Percentiles rank a stretch among this genome's conserved stretches.
Conservation (phyloP, 23 tunicate species). For the Ascidia mentula region DNA sequence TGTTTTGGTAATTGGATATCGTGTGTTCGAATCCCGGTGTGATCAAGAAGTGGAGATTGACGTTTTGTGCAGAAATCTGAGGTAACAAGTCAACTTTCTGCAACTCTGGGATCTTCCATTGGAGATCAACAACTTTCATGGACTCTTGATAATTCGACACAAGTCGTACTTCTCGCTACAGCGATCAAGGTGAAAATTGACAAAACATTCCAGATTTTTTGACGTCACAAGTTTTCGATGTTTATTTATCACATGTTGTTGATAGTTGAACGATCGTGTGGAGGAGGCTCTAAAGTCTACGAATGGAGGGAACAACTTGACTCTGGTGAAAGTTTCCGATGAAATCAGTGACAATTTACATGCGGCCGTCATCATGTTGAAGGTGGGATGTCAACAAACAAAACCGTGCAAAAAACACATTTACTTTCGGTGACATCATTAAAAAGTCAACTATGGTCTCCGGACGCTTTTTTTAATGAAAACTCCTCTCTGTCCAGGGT, state of each 20-base stretch:
- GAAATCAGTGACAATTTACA: conserved; percentile 48
- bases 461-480: too few relatives aligned
- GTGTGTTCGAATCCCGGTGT: background rate
- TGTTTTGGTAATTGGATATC: background rate
- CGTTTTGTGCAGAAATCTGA: conserved; percentile 51
- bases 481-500: conserved; percentile 52
- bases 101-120: conserved; percentile 34
- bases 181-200: conserved; percentile 51
- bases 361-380: conserved; percentile 97
- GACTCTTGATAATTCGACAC: conserved; percentile 84
- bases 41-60: too few relatives aligned
- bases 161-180: conserved; percentile 75
- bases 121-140: conserved; percentile 66
- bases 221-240: too few relatives aligned
- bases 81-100: conserved; percentile 45
- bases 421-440: too few relatives aligned
- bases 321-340: conserved; percentile 50
- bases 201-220: too few relatives aligned
- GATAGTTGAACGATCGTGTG: conserved; percentile 42
- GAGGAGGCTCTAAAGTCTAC: conserved; percentile 28
- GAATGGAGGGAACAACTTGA: conserved; percentile 33
- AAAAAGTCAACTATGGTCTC: too few relatives aligned
- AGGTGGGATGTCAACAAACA: too few relatives aligned
- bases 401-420: too few relatives aligned
- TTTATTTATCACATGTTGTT: background rate